Percentiles rank a stretch among this genome's conserved stretches.
phyloP scores from a whole-genome alignment of 2,113 vertebrate genomes.

The Pelecanus crispus region DNA sequence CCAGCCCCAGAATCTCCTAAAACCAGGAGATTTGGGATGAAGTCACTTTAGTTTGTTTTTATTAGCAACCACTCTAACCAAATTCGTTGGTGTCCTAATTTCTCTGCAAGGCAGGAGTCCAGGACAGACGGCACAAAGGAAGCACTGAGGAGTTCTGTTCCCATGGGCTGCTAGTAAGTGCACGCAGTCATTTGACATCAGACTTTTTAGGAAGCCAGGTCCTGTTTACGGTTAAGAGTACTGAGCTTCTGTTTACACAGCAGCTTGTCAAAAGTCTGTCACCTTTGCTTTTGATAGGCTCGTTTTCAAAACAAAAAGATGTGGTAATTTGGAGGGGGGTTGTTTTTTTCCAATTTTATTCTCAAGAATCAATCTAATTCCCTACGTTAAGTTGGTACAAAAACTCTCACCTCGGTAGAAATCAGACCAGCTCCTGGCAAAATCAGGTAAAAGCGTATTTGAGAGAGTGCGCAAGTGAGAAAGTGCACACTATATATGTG shows the following conservation, averaged over 20 bases:
- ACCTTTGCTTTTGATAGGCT: neutral
- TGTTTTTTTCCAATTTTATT: neutral
- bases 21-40: neutral
- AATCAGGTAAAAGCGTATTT: neutral
- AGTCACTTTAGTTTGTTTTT: neutral
- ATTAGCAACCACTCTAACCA: neutral
- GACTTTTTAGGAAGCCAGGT: neutral
- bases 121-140: neutral
- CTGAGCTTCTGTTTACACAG: neutral
- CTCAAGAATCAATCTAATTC: neutral
- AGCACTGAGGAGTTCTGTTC: neutral
- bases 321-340: neutral
- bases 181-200: neutral
- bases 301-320: neutral
- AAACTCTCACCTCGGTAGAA: rapidly evolving
- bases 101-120: neutral
- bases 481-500: rapidly evolving
- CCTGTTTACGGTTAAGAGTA: neutral
- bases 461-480: neutral
- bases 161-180: neutral
- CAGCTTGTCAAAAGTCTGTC: neutral
- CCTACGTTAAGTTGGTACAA: rapidly evolving
- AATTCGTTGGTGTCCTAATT: neutral
- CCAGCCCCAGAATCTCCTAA: neutral
- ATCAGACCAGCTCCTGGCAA: neutral